Percentiles rank a stretch among this genome's conserved stretches.
Conservation (phyloP, 2,797 vertebrate species). For the Bufotes viridis region DNA sequence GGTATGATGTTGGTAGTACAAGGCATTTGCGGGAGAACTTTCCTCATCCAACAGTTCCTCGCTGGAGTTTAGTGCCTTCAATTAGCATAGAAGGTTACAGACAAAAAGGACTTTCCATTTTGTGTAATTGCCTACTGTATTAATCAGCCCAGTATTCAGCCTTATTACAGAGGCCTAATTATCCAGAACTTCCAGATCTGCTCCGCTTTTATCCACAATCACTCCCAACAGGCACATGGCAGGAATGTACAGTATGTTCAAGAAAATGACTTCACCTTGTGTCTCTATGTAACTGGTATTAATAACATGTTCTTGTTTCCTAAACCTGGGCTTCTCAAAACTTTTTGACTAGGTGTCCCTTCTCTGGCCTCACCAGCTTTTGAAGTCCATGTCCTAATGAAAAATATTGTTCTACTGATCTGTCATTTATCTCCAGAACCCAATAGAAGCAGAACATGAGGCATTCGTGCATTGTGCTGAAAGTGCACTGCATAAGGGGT, state of each 20-base stretch:
- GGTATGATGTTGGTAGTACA: too few species aligned
- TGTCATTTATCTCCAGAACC: too few species aligned
- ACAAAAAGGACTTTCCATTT: conserved; percentile 1
- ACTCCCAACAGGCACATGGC: background rate
- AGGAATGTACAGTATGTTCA: background rate
- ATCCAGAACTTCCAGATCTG: background rate
- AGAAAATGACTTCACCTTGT: background rate
- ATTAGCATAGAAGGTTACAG: conserved; percentile 25
- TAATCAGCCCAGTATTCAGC: conserved; percentile 27
- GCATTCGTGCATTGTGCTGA: too few species aligned
- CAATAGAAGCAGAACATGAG: too few species aligned
- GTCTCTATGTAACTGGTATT: background rate
- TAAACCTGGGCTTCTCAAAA: too few species aligned
- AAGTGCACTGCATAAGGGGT: too few species aligned
- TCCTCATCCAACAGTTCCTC: background rate
- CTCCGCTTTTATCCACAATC: background rate
- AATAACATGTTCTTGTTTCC: background rate
- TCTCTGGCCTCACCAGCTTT: too few species aligned
- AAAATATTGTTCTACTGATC: too few species aligned
- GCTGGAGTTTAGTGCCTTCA: background rate
- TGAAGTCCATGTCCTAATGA: too few species aligned
- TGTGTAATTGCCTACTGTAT: conserved; percentile 36
- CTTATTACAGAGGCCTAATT: background rate
- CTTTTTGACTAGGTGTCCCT: too few species aligned
- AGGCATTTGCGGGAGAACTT: background rate